Evolutionary conservation across 2,888 invertebrate genomes (phyloP).

Genomic region (Brachylomia viminalis): DNA sequence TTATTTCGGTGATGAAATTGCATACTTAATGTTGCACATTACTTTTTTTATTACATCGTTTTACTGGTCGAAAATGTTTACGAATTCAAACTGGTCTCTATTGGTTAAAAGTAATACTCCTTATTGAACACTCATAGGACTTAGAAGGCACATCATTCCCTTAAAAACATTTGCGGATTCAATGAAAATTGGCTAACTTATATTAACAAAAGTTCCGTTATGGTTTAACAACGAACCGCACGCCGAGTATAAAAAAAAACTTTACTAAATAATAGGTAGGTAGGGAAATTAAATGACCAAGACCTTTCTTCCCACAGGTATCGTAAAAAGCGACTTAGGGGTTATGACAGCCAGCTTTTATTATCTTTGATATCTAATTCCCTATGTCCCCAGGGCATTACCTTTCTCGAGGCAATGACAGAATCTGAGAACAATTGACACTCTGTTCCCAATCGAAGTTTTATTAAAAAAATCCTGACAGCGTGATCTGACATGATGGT

Average conservation of each 20-base stretch:
- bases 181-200: background rate
- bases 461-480: background rate
- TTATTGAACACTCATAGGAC: no score
- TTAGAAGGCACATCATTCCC: background rate
- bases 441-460: background rate
- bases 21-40: conserved; percentile 37
- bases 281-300: conserved; percentile 7
- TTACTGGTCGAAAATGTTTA: conserved; percentile 24
- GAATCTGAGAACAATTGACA: background rate
- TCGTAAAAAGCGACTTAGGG: background rate
- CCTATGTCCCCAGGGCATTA: conserved; percentile 1
- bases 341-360: conserved; percentile 12
- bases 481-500: background rate
- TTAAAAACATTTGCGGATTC: background rate
- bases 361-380: background rate
- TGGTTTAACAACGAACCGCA: background rate
- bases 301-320: background rate
- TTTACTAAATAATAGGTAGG: background rate
- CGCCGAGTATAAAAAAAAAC: background rate
- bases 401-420: background rate
- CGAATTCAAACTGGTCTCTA: conserved; percentile 20
- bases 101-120: background rate
- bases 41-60: conserved; percentile 49
- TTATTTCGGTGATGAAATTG: conserved; percentile 51
- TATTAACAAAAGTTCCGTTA: background rate